These are phyloP conservation scores for Gambelia wislizenii DNA, from an alignment of 2,797 vertebrate species.

Conservation along the genomic window DNA sequence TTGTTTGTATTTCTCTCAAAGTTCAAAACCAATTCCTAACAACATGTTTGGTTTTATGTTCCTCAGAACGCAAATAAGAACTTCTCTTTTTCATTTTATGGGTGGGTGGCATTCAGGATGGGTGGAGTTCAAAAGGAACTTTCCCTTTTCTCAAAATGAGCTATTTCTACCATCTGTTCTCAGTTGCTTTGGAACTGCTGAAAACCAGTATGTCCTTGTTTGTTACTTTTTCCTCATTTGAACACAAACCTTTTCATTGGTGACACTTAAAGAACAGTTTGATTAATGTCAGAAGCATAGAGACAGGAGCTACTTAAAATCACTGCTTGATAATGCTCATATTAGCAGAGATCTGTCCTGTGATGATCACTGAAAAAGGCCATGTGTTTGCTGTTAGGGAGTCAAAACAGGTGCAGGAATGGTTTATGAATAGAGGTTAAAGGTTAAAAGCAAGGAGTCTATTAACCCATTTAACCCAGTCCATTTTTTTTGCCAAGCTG, in stretches of 20 bases:
- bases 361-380: conserved; percentile 47
- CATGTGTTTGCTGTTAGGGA: conserved; percentile 69
- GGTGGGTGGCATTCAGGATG: conserved; percentile 43
- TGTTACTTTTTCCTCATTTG: conserved; percentile 46
- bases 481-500: conserved; percentile 57
- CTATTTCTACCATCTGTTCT: conserved; percentile 60
- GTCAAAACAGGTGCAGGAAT: conserved; percentile 67
- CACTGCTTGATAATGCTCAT: conserved; percentile 31
- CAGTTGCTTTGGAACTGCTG: conserved; percentile 41
- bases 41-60: background rate
- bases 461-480: conserved; percentile 64
- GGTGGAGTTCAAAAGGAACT: conserved; percentile 61
- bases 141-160: conserved; percentile 54
- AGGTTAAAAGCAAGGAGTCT: conserved; percentile 70
- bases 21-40: background rate
- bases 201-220: conserved; percentile 45
- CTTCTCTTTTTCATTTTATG: conserved; percentile 1
- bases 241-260: conserved; percentile 27
- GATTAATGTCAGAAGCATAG: conserved; percentile 54
- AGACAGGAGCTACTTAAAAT: conserved; percentile 44
- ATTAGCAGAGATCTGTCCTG: conserved; percentile 55
- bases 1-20: background rate
- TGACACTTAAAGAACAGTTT: conserved; percentile 63
- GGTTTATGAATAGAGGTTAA: conserved; percentile 60
- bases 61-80: conserved; percentile 24